Evolutionary conservation across 2,888 invertebrate genomes (phyloP), one percentile per base, ranked within the genome.

Genomic region (Rhyacophila evoluta): DNA sequence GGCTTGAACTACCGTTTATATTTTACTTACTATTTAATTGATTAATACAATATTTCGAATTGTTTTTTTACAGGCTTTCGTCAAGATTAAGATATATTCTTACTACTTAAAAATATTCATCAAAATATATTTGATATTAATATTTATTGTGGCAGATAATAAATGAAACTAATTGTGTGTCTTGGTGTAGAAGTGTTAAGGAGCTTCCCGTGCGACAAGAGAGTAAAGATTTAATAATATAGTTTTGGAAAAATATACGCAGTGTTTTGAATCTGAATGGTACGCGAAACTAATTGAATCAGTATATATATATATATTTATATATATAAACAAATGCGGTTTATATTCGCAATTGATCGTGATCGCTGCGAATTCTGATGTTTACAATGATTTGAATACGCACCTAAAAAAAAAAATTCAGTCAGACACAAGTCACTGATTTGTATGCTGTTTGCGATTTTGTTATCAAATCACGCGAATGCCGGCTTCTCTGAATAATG

Each of bases 311-410:
- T n/a, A n/a, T n/a, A n/a, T n/a, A n/a, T n/a, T n/a, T n/a, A n/a
- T n/a, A n/a, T n/a, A n/a, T n/a, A n/a, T n/a, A 55, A 55, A 55
- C 55, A 55, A 55, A 55, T 55, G 55, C 19, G 55, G 12, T 55
- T 55, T 55, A 55, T 55, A 55, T 55, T 55, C 55, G 55, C 55
- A 10, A 55, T 55, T 55, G 55, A 25, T 19, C 10, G 19, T 55
- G 55, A 25, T 19, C 10, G 19, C 55, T 55, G 55, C 55, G 55
- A 55, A 55, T 55, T 55, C 19, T 55, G 55, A 55, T 55, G 55
- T 19, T 55, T 55, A 19, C 55, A 8, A 55, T 55, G 55, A 55
- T 55, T 55, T 55, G 55, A 55, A 55, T 19, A 55, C 25, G 25
- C 55, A 10, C 25, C 10, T 19, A 19, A 19, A 8, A 33, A 55